phyloP scores from a whole-genome alignment of 1,140 invertebrate species.

The Hetaerina americana region DNA sequence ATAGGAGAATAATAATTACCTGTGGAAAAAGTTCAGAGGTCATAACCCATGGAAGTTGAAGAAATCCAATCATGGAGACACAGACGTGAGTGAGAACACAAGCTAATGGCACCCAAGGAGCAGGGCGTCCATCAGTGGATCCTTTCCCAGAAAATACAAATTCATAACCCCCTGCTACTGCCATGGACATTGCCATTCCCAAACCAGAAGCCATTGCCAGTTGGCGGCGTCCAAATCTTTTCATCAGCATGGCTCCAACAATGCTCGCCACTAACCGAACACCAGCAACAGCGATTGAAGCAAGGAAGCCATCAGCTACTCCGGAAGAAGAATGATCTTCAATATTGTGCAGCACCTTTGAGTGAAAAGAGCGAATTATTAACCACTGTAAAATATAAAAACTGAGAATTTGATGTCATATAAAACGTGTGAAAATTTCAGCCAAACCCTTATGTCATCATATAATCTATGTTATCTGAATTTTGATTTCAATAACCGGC shows the following conservation, averaged over 20 bases:
- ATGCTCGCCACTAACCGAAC: slow-evolving; percentile 52
- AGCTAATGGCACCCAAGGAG: slow-evolving; percentile 36
- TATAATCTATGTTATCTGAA: no score
- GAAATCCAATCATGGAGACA: slow-evolving; percentile 56
- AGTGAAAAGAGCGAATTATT: neutral
- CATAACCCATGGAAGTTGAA: slow-evolving; percentile 62
- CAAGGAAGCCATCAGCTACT: slow-evolving; percentile 41
- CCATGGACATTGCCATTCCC: slow-evolving; percentile 45
- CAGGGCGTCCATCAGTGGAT: neutral
- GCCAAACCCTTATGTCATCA: no score
- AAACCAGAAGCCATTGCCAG: slow-evolving; percentile 50
- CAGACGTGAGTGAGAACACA: slow-evolving; percentile 52
- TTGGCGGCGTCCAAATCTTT: slow-evolving; percentile 48
- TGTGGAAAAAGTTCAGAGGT: slow-evolving; percentile 59
- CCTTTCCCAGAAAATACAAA: neutral
- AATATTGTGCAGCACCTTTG: neutral
- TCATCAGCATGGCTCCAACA: slow-evolving; percentile 51
- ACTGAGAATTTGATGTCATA: no score
- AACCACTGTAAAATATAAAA: no score
- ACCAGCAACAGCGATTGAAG: slow-evolving; percentile 59
- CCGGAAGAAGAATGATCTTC: neutral
- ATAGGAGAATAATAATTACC: no score
- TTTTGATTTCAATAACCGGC: no score
- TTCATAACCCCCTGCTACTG: neutral
- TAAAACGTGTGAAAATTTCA: no score